Evolutionary conservation across 1,140 invertebrate species (phyloP), one percentile per base, ranked within the genome.

Genomic region (Coenobita brevimanus): DNA sequence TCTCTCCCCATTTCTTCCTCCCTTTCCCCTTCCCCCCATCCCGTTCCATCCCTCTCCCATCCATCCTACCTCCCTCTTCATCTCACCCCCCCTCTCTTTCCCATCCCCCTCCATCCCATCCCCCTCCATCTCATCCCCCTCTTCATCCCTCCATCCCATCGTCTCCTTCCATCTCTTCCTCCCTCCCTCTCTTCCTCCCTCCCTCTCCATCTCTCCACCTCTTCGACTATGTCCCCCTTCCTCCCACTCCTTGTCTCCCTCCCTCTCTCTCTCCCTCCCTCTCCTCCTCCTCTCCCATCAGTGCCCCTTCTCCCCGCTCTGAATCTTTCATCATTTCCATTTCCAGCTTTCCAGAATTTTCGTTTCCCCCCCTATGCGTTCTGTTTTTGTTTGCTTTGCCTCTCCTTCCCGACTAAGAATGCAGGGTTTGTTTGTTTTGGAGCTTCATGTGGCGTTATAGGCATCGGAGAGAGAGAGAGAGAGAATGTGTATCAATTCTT

Each of bases 311-410:
- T 54, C 81, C 41, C 62, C n/a, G 38, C 46, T n/a, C 69, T 82
- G 81, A 71, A 82, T 82, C 81, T 82, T 82, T 82, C 64, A 82
- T 82, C 54, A 82, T 82, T 82, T 82, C 81, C 81, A 82, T 82
- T 82, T 82, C 81, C 81, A 82, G 64, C 81, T 71, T 46, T 82
- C 81, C 64, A 69, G 64, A 69, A 54, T 82, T 82, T 71, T 82
- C 67, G 54, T 41, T 82, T 82, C 33, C 36, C 41, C 38, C 10
- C n/a, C n/a, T n/a, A n/a, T n/a, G n/a, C n/a, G n/a, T n/a, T n/a
- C n/a, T n/a, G n/a, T n/a, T n/a, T n/a, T n/a, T n/a, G n/a, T n/a
- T n/a, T n/a, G n/a, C n/a, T n/a, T n/a, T n/a, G n/a, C n/a, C n/a
- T n/a, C n/a, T n/a, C n/a, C n/a, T n/a, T n/a, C n/a, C n/a, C n/a